These are phyloP conservation scores for Drosophila grimshawi DNA, from an alignment of 1,140 invertebrate species.

Conservation along the genomic window DNA sequence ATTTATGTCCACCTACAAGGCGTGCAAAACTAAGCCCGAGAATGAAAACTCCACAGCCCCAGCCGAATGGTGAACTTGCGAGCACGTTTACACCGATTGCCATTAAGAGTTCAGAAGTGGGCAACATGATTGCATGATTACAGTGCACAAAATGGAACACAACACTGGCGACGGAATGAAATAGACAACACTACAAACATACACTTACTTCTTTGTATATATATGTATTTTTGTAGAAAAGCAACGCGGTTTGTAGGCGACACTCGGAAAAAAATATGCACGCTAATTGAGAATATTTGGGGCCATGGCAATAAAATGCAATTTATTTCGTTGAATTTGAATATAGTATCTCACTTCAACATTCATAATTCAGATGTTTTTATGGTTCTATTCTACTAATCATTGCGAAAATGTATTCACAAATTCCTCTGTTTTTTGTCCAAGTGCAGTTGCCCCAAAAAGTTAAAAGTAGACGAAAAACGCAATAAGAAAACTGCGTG, in stretches of 20 bases:
- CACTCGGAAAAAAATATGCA: too few species aligned
- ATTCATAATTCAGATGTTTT: too few species aligned
- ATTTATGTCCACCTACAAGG: conserved; percentile 79
- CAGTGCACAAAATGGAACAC: conserved; percentile 72
- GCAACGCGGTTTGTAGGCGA: too few species aligned
- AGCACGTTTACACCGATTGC: conserved; percentile 82
- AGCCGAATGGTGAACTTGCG: conserved; percentile 59
- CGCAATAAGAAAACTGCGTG: conserved; percentile 51
- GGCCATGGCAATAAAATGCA: too few species aligned
- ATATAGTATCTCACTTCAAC: too few species aligned
- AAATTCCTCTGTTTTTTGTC: background rate
- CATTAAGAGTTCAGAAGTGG: conserved; percentile 82
- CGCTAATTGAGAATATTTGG: too few species aligned
- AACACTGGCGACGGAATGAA: conserved; percentile 11
- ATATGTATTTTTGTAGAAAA: background rate
- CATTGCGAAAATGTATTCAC: too few species aligned
- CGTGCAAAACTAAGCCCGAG: conserved; percentile 27
- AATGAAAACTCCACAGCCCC: conserved; percentile 5
- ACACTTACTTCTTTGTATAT: conserved; percentile 10
- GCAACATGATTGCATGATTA: conserved; percentile 83
- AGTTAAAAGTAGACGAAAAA: conserved; percentile 64
- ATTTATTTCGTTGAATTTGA: too few species aligned
- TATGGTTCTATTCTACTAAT: too few species aligned
- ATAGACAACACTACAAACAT: background rate
- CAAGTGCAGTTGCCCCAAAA: conserved; percentile 9